Evolutionary conservation across 2,113 vertebrate species (phyloP).

Genomic region (Scartelaos histophorus): DNA sequence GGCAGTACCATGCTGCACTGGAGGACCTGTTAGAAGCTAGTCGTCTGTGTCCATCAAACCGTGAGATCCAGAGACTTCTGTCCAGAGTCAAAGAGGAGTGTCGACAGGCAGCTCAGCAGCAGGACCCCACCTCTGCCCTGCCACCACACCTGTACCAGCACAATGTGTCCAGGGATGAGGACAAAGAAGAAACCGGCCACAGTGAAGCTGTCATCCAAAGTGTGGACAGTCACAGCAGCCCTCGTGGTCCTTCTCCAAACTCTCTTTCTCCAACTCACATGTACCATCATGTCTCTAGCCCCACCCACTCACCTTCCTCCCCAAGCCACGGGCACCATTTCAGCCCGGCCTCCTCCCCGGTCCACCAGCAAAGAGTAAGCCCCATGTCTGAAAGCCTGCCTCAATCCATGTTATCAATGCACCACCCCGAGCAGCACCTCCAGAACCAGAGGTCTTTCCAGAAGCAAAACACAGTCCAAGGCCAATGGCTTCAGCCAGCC

Average conservation of each 20-base stretch:
- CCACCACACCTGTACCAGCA: constrained; percentile 39
- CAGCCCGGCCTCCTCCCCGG: constrained; percentile 85
- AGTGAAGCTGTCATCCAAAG: constrained; percentile 33
- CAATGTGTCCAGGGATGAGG: constrained; percentile 68
- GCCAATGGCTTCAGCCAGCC: constrained; percentile 89
- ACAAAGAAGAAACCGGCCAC: constrained; percentile 19
- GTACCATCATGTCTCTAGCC: constrained; percentile 85
- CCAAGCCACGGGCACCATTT: constrained; percentile 83
- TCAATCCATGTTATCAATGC: constrained; percentile 80
- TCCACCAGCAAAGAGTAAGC: constrained; percentile 84
- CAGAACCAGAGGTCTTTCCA: constrained; percentile 83
- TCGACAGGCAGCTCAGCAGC: constrained; percentile 68
- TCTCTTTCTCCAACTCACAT: constrained; percentile 80
- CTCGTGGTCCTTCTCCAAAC: constrained; percentile 23
- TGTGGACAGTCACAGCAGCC: constrained; percentile 30
- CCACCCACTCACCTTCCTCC: constrained; percentile 82
- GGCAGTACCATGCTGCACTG: constrained; percentile 89
- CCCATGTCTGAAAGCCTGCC: constrained; percentile 79
- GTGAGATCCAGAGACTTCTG: constrained; percentile 91
- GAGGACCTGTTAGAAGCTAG: constrained; percentile 89
- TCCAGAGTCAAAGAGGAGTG: constrained; percentile 92
- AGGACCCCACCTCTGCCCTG: constrained; percentile 70
- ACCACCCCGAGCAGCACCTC: constrained; percentile 84
- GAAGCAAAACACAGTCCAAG: constrained; percentile 66
- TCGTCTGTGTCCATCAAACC: constrained; percentile 88